Evolutionary conservation across 2,113 vertebrate genomes (phyloP).

Genomic region (Peucedramus taeniatus): DNA sequence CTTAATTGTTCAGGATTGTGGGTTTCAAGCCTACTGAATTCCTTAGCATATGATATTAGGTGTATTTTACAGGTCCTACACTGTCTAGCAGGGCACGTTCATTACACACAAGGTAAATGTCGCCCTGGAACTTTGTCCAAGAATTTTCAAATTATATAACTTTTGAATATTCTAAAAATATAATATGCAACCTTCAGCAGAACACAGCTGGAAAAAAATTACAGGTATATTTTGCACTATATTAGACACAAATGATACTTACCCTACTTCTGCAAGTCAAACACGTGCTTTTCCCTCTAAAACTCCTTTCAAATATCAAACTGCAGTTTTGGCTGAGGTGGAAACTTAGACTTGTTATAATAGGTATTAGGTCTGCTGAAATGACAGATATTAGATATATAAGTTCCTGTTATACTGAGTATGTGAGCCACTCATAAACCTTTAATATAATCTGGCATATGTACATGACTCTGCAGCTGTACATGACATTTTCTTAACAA

Average conservation of each 20-base stretch:
- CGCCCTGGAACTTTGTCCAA: background rate
- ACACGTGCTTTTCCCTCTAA: background rate
- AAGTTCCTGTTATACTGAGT: background rate
- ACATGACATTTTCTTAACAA: background rate
- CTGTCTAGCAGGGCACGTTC: background rate
- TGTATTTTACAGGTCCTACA: background rate
- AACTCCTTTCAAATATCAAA: background rate
- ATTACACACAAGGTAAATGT: background rate
- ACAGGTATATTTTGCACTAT: background rate
- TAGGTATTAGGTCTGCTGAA: background rate
- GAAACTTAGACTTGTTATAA: background rate
- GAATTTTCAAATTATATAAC: background rate
- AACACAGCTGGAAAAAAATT: background rate
- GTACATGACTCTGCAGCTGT: background rate
- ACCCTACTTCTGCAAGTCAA: background rate
- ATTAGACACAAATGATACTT: background rate
- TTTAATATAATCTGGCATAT: background rate
- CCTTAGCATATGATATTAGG: background rate
- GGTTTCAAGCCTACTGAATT: background rate
- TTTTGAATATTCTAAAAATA: background rate
- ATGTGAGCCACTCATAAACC: background rate
- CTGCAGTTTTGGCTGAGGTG: background rate
- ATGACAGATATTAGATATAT: background rate
- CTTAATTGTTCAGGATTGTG: background rate
- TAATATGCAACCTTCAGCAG: background rate